These are phyloP conservation scores for Cebidichthys violaceus DNA, from an alignment of 2,113 vertebrate species.

Conservation along the genomic window DNA sequence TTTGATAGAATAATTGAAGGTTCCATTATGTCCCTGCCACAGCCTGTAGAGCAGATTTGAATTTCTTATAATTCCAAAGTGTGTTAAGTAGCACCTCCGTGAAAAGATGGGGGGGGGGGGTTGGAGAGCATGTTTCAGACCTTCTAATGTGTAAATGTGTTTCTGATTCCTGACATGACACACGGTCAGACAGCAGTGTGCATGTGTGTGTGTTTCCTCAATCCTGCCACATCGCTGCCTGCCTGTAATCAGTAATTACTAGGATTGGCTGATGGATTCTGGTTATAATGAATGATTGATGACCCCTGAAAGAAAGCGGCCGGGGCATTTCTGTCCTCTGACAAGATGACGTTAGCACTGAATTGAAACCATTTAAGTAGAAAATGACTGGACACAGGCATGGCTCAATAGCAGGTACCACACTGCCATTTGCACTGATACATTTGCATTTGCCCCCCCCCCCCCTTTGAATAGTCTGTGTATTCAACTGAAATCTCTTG, in stretches of 20 bases:
- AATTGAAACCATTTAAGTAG: conserved; percentile 84
- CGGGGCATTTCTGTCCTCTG: conserved; percentile 68
- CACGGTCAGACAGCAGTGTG: conserved; percentile 46
- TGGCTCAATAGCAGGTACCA: conserved; percentile 64
- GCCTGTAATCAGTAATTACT: conserved; percentile 85
- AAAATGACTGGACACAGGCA: conserved; percentile 74
- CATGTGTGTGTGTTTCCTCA: conserved; percentile 50
- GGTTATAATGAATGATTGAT: conserved; percentile 83
- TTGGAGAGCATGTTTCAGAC: conserved; percentile 60
- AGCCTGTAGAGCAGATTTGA: conserved; percentile 75
- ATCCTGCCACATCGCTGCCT: conserved; percentile 68
- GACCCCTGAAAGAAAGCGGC: conserved; percentile 69
- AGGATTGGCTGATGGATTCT: conserved; percentile 81
- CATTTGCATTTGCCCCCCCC: conserved; percentile 50
- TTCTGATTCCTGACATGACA: conserved; percentile 75
- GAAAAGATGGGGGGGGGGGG: conserved; percentile 61
- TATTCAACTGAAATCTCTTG: conserved; percentile 63
- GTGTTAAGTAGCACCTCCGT: conserved; percentile 83
- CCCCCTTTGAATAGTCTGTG: conserved; percentile 50
- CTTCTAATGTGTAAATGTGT: conserved; percentile 83
- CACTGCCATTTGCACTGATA: conserved; percentile 59
- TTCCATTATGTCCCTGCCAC: conserved; percentile 84
- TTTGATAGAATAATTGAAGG: conserved; percentile 87
- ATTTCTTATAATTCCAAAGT: conserved; percentile 78
- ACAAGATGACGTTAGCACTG: conserved; percentile 75